These are phyloP conservation scores for Protonemura montana DNA, from an alignment of 2,888 invertebrate species.

Conservation along the genomic window DNA sequence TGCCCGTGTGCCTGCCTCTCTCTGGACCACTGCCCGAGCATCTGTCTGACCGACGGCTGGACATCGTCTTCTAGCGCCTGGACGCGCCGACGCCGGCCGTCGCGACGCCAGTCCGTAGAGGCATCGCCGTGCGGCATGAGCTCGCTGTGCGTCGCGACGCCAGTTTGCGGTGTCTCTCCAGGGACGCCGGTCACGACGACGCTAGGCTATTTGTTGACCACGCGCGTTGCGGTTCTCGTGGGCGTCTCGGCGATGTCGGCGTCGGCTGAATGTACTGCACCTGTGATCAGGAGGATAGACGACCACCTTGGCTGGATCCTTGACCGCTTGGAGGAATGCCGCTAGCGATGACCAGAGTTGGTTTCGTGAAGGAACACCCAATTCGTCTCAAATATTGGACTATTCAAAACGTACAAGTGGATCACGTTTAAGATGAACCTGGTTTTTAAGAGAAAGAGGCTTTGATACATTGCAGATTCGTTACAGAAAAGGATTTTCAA, in stretches of 20 bases:
- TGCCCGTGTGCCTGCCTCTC: background rate
- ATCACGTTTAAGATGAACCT: too few relatives aligned
- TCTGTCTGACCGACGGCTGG: background rate
- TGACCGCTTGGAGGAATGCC: constrained; percentile 5
- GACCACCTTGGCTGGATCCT: background rate
- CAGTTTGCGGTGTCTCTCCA: background rate
- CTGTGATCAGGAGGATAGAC: background rate
- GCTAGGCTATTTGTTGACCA: background rate
- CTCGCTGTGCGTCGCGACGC: background rate
- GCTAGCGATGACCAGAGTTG: background rate
- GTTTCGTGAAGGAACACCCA: too few relatives aligned
- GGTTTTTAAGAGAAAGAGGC: too few relatives aligned
- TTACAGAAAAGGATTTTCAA: too few relatives aligned
- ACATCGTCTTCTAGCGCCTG: background rate
- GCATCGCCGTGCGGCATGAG: background rate
- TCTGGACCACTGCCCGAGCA: background rate
- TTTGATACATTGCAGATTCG: too few relatives aligned
- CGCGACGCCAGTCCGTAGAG: background rate
- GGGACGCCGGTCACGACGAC: background rate
- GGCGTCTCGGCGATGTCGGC: background rate
- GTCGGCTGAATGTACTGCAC: background rate
- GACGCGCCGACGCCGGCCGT: background rate
- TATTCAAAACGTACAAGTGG: too few relatives aligned
- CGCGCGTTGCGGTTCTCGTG: background rate
- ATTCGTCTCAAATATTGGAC: background rate